These are phyloP conservation scores for Temnothorax rugatulus DNA, from an alignment of 2,888 invertebrate genomes.

Conservation along the genomic window DNA sequence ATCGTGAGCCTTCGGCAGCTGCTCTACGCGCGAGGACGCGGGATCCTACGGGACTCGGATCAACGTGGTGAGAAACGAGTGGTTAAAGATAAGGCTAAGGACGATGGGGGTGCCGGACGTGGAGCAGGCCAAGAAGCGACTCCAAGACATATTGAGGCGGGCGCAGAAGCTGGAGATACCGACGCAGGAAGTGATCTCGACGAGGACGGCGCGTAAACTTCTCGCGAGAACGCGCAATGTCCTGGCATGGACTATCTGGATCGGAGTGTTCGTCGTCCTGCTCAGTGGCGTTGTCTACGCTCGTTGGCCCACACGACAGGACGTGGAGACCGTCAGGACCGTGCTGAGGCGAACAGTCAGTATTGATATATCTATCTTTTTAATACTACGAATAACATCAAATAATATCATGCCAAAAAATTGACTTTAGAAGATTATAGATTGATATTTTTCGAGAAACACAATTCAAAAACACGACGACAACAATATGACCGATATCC, in stretches of 20 bases:
- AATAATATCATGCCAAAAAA: not conserved
- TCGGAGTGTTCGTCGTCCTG: slow-evolving; percentile 78
- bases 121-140: slow-evolving; percentile 80
- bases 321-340: slow-evolving; percentile 82
- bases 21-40: slow-evolving; percentile 19
- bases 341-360: slow-evolving; percentile 83
- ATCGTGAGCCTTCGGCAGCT: slow-evolving; percentile 48
- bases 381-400: not conserved
- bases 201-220: slow-evolving; percentile 80
- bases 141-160: slow-evolving; percentile 80
- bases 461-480: not conserved
- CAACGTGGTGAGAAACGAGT: slow-evolving; percentile 29
- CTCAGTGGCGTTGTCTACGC: slow-evolving; percentile 80
- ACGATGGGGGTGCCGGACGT: slow-evolving; percentile 81
- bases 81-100: slow-evolving; percentile 25
- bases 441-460: not conserved
- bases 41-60: slow-evolving; percentile 34
- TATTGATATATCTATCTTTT: slow-evolving; percentile 1
- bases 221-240: slow-evolving; percentile 80
- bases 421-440: not conserved
- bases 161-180: slow-evolving; percentile 81
- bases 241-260: slow-evolving; percentile 79
- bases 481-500: not conserved
- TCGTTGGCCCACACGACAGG: slow-evolving; percentile 82
- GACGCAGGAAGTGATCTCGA: slow-evolving; percentile 79